Evolutionary conservation across 2,113 vertebrate species (phyloP).

Genomic region (Hippocampus guttulatus): DNA sequence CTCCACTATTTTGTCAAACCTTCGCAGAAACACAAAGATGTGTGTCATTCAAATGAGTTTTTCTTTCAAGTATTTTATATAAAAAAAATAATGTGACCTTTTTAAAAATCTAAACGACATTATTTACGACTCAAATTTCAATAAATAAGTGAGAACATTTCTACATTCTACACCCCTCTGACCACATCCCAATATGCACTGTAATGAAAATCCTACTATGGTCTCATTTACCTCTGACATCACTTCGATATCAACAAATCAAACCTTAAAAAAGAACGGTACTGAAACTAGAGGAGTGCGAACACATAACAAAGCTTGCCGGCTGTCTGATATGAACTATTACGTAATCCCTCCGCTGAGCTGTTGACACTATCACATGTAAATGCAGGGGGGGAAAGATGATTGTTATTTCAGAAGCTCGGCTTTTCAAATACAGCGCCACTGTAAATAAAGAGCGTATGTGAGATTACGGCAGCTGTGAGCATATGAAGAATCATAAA

Average conservation of each 20-base stretch:
- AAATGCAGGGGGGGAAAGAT: slow-evolving; percentile 40
- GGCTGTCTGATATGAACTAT: slow-evolving; percentile 32
- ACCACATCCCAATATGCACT: background rate
- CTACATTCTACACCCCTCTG: background rate
- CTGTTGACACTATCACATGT: slow-evolving; percentile 50
- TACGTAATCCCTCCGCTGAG: slow-evolving; percentile 35
- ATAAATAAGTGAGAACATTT: slow-evolving; percentile 2
- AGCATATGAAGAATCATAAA: background rate
- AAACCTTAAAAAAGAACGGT: slow-evolving; percentile 31
- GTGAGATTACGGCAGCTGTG: slow-evolving; percentile 47
- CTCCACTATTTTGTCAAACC: slow-evolving; percentile 36
- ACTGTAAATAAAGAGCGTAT: slow-evolving; percentile 51
- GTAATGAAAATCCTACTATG: slow-evolving; percentile 36
- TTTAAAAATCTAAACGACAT: background rate
- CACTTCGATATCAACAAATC: slow-evolving; percentile 32
- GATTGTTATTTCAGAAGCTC: slow-evolving; percentile 26
- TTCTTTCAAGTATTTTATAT: background rate
- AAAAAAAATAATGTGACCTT: background rate
- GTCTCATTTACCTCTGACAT: slow-evolving; percentile 32
- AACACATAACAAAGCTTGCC: slow-evolving; percentile 23
- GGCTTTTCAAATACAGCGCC: slow-evolving; percentile 30
- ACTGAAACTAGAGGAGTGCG: slow-evolving; percentile 19
- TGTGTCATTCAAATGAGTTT: background rate
- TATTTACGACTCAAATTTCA: slow-evolving; percentile 4
- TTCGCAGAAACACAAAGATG: slow-evolving; percentile 41